Conservation (phyloP, 2,113 vertebrate species). For the Brachyhypopomus occidentalis region DNA sequence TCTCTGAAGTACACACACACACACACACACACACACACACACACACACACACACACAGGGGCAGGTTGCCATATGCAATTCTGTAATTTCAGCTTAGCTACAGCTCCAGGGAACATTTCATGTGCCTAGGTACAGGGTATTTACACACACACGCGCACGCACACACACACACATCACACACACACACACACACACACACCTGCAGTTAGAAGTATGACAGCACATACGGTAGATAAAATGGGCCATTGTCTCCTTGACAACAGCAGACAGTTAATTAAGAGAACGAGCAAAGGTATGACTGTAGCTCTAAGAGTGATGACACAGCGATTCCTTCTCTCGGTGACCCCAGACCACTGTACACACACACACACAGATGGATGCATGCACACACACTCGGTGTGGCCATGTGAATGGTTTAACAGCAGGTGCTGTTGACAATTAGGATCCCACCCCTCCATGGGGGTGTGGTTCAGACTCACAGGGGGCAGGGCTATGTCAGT, state of each 20-base stretch:
- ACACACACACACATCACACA: slow-evolving; percentile 5
- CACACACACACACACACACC: slow-evolving; percentile 37
- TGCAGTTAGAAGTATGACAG: slow-evolving; percentile 11
- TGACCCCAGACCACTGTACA: neutral
- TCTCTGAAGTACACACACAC: too few relatives aligned
- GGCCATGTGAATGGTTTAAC: too few relatives aligned
- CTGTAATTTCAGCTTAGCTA: too few relatives aligned
- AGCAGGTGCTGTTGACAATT: too few relatives aligned
- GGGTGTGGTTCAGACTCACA: too few relatives aligned
- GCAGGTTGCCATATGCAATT: too few relatives aligned
- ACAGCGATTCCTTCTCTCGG: neutral
- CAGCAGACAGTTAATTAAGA: slow-evolving; percentile 32
- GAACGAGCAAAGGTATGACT: slow-evolving; percentile 24
- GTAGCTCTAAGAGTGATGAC: slow-evolving; percentile 10
- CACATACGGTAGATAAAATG: neutral
- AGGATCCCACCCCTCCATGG: too few relatives aligned
- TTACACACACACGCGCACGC: neutral
- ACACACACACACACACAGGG: too few relatives aligned
- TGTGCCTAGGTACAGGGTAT: too few relatives aligned
- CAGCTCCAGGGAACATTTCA: too few relatives aligned
- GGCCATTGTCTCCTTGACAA: slow-evolving; percentile 28
- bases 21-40: too few relatives aligned
- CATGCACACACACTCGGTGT: neutral
- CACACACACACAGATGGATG: neutral
- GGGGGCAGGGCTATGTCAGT: too few relatives aligned